Percentiles rank a stretch among this genome's conserved stretches.
These are phyloP conservation scores for Nomada lathburiana DNA, from an alignment of 2,888 invertebrate genomes.

Conservation along the genomic window DNA sequence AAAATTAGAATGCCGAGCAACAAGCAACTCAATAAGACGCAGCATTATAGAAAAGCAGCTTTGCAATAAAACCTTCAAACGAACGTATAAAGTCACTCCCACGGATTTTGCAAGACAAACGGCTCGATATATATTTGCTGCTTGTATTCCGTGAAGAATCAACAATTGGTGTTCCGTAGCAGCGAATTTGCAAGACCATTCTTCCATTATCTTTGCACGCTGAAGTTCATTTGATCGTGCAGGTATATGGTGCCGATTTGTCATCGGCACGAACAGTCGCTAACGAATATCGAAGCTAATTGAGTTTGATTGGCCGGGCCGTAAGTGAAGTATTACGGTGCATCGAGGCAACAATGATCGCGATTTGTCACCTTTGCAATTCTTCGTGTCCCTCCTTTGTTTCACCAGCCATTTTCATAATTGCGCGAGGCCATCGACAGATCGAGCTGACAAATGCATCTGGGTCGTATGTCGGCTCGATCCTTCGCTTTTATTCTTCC, in stretches of 20 bases:
- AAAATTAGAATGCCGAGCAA: too few relatives aligned
- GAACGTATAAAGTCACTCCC: neutral
- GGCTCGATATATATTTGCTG: slow-evolving; percentile 4
- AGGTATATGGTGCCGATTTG: slow-evolving; percentile 29
- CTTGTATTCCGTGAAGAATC: slow-evolving; percentile 31
- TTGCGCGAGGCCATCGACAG: slow-evolving; percentile 24
- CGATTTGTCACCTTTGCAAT: slow-evolving; percentile 43
- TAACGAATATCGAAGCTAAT: slow-evolving; percentile 50
- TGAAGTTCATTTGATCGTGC: slow-evolving; percentile 21
- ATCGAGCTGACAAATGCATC: neutral
- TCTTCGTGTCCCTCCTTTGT: slow-evolving; percentile 34
- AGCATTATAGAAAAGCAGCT: neutral
- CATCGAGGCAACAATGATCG: slow-evolving; percentile 29
- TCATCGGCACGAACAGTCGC: slow-evolving; percentile 25
- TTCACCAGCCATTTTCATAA: slow-evolving; percentile 46
- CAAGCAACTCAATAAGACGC: too few relatives aligned
- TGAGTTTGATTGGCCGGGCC: slow-evolving; percentile 48
- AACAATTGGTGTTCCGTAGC: slow-evolving; percentile 9
- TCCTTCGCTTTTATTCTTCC: slow-evolving; percentile 8
- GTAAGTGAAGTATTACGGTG: slow-evolving; percentile 23
- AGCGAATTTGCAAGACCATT: neutral
- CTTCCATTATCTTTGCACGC: neutral
- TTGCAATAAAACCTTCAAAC: neutral
- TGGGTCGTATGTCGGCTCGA: slow-evolving; percentile 4
- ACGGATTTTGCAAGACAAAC: neutral